These are phyloP conservation scores for Lordiphosa stackelbergi DNA, from an alignment of 1,140 invertebrate species.

Conservation along the genomic window DNA sequence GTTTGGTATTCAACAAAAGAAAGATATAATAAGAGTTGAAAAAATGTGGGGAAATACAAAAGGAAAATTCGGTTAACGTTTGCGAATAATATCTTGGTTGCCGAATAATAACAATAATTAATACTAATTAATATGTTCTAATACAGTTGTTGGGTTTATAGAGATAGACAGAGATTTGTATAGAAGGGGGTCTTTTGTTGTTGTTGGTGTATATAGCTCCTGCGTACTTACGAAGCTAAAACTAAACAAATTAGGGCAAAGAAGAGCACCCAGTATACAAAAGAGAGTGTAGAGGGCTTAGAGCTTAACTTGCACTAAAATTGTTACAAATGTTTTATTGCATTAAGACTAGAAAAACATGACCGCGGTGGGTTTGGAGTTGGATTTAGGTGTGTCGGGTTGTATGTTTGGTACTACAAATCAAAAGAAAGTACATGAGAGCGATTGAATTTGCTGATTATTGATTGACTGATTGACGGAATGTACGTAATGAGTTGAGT, in stretches of 20 bases:
- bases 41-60: constrained; percentile 71
- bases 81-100: constrained; percentile 42
- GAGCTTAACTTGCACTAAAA: constrained; percentile 56
- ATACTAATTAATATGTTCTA: constrained; percentile 53
- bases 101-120: constrained; percentile 41
- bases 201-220: constrained; percentile 39
- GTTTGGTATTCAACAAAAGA: constrained; percentile 64
- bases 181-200: constrained; percentile 27
- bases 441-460: constrained; percentile 17
- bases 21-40: constrained; percentile 68
- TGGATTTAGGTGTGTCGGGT: constrained; percentile 15
- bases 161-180: constrained; percentile 44
- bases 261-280: constrained; percentile 49
- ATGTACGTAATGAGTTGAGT: constrained; percentile 20
- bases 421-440: constrained; percentile 23
- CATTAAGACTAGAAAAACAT: constrained; percentile 22
- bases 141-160: constrained; percentile 34
- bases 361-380: constrained; percentile 7
- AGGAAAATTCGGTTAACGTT: constrained; percentile 64
- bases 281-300: constrained; percentile 34
- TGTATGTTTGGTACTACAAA: constrained; percentile 26
- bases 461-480: constrained; percentile 15
- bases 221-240: constrained; percentile 62
- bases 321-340: constrained; percentile 30
- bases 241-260: constrained; percentile 47